These are phyloP conservation scores for Harpagoxenus sublaevis DNA, from an alignment of 2,888 invertebrate genomes.

Conservation along the genomic window DNA sequence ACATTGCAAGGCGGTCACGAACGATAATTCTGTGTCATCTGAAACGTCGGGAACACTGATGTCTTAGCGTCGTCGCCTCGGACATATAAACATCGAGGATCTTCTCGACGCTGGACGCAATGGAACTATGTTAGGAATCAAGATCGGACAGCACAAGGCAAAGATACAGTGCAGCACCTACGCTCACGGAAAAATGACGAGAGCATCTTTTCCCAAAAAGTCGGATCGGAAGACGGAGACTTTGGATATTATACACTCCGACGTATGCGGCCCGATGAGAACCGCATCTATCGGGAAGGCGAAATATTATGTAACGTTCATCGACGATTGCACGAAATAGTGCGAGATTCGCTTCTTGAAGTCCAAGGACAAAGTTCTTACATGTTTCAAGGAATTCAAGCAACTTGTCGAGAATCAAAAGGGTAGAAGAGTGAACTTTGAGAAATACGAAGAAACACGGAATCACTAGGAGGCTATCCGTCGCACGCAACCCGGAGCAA, in stretches of 20 bases:
- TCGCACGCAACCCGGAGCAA: constrained; percentile 14
- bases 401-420: constrained; percentile 1
- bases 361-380: constrained; percentile 9
- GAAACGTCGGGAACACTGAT: background rate
- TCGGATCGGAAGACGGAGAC: background rate
- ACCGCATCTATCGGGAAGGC: background rate
- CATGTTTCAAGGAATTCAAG: constrained; percentile 25
- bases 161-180: background rate
- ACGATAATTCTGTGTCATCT: background rate
- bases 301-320: constrained; percentile 12
- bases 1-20: background rate
- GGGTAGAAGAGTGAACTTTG: background rate
- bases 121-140: background rate
- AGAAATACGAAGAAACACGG: background rate
- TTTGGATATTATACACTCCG: constrained; percentile 18
- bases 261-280: constrained; percentile 35
- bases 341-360: constrained; percentile 1
- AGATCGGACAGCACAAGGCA: background rate
- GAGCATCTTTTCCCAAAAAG: background rate
- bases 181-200: constrained; percentile 21
- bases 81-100: constrained; percentile 26
- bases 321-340: constrained; percentile 37
- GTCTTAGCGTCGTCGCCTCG: constrained; percentile 35
- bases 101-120: background rate
- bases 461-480: constrained; percentile 3